Evolutionary conservation across 1,140 invertebrate species (phyloP).

Genomic region (Drosophila lacertosa): DNA sequence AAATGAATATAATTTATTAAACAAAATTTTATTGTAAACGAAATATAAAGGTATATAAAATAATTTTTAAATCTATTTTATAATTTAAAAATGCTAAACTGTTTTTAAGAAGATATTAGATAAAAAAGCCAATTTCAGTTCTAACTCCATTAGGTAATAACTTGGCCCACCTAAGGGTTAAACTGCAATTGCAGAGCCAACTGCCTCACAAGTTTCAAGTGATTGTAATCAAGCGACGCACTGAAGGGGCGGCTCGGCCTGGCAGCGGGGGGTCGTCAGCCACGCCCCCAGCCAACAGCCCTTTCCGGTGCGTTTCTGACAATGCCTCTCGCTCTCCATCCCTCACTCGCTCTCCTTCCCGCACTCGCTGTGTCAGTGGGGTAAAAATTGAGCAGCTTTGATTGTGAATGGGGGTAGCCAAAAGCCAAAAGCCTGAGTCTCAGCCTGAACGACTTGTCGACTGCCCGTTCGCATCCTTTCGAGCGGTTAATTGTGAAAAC

Average conservation of each 20-base stretch:
- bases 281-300: slow-evolving; percentile 63
- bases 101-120: background rate
- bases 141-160: too few species aligned
- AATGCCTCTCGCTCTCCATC: slow-evolving; percentile 9
- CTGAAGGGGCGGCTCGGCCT: slow-evolving; percentile 38
- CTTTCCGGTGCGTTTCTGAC: slow-evolving; percentile 42
- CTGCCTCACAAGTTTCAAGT: slow-evolving; percentile 49
- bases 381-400: slow-evolving; percentile 40
- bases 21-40: too few species aligned
- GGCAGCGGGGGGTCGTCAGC: slow-evolving; percentile 60
- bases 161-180: slow-evolving; percentile 40
- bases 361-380: slow-evolving; percentile 59
- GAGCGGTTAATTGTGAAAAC: slow-evolving; percentile 54
- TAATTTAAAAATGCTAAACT: too few species aligned
- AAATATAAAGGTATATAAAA: too few species aligned
- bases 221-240: slow-evolving; percentile 73
- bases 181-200: slow-evolving; percentile 63
- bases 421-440: too few species aligned
- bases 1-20: too few species aligned
- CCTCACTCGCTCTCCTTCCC: background rate
- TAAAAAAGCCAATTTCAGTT: background rate
- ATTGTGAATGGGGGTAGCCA: background rate
- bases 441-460: slow-evolving; percentile 8
- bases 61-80: background rate
- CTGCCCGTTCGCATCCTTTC: slow-evolving; percentile 31